A percentile compares a stretch with the other conserved stretches of the same genome.
These are phyloP conservation scores for Proisotoma minuta DNA, from an alignment of 2,888 invertebrate genomes.

Conservation along the genomic window DNA sequence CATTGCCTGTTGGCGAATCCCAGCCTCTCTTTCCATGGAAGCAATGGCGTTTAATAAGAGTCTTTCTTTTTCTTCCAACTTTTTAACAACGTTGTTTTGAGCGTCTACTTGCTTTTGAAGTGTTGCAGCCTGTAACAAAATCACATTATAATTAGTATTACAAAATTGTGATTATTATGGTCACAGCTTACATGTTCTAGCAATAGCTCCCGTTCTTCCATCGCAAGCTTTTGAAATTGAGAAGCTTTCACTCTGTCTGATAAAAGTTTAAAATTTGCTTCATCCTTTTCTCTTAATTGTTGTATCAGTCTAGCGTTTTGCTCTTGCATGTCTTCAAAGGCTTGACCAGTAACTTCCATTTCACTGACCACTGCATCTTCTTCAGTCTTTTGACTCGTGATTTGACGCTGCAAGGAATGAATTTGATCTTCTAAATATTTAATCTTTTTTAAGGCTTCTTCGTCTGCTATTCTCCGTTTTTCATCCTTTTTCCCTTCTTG, in stretches of 20 bases:
- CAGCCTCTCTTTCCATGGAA: conserved; percentile 88
- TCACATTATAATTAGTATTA: neutral
- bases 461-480: conserved; percentile 83
- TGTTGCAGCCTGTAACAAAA: conserved; percentile 59
- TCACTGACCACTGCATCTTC: conserved; percentile 95
- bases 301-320: conserved; percentile 93
- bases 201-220: conserved; percentile 90
- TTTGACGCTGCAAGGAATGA: conserved; percentile 53
- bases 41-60: conserved; percentile 85
- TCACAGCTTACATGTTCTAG: conserved; percentile 69
- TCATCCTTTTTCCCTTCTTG: conserved; percentile 88
- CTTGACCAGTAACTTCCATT: conserved; percentile 99
- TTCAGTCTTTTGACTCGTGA: conserved; percentile 61
- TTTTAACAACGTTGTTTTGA: conserved; percentile 86
- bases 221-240: conserved; percentile 85
- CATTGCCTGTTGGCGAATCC: conserved; percentile 89
- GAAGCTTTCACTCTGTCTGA: conserved; percentile 93
- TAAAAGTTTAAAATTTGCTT: conserved; percentile 98
- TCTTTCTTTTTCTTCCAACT: conserved; percentile 92
- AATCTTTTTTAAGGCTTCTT: conserved; percentile 88
- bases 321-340: conserved; percentile 99
- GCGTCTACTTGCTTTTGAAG: conserved; percentile 87
- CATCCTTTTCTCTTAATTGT: conserved; percentile 92
- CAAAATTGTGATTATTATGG: neutral
- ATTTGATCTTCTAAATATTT: conserved; percentile 86